Base-by-base conservation (phyloP, 2,888 invertebrate genomes). In the Endotricha flammealis region DNA sequence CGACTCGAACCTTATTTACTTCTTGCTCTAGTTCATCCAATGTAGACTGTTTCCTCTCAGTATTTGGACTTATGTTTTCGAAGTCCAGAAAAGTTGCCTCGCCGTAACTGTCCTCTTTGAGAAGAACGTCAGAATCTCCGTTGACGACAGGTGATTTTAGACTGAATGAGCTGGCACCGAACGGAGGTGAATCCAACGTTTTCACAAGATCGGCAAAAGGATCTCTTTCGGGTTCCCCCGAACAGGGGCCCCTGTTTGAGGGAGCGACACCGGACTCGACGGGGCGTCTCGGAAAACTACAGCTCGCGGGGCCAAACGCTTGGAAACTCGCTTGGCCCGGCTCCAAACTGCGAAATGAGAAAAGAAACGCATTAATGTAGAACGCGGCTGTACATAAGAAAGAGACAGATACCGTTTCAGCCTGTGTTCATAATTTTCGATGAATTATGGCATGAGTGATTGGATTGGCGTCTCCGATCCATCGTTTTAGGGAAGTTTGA, bases 331-430 rank as follows among this genome's bases (percentile, higher is more conserved):
- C 73, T 87, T 88, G 88, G 87, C 88, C 77, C 82, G 82, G 76
- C 78, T 88, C 87, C 87, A 88, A 87, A 74, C 87, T 85, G 87
- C 75, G 80, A 87, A 85, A 85, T 82, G 85, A 82, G 85, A 85
- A 85, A 86, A 86, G 81, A 83, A 83, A 82, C 64, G 67, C 59
- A 73, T 75, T 76, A 79, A 81, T 78, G 76, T 77, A 74, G 67
- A 74, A 64, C 77, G 57, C 59, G 60, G 50, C 63, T 67, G 64
- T 75, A 76, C 64, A 80, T 66, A 64, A 75, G 85, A 86, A 59
- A 78, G 85, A 80, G 86, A 86, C 66, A 70, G 72, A 55, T 43
- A 68, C 57, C 55, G 65, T 76, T 75, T 75, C 69, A 62, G 71
- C 64, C 64, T 68, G 66, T 66, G 69, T 76, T 74, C 71, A 65